Evolutionary conservation across 1,140 invertebrate species (phyloP).

Genomic region (Anastatus disparis): DNA sequence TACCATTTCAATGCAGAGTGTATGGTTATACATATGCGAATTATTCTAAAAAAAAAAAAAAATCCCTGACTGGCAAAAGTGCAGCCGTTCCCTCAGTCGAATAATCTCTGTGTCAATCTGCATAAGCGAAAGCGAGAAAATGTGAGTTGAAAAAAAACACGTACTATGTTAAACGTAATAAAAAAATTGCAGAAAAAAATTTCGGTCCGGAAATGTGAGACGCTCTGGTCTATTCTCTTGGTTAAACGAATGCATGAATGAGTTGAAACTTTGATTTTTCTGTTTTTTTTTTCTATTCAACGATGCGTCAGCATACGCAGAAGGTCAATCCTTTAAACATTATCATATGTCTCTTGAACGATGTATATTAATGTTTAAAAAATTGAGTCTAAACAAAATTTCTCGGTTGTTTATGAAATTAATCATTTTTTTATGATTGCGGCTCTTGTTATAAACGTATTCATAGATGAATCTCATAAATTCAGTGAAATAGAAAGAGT

Average conservation of each 20-base stretch:
- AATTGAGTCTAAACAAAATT: conserved; percentile 19
- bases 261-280: not conserved
- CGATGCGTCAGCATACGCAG: conserved; percentile 14
- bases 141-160: not conserved
- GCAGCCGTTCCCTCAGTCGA: conserved; percentile 37
- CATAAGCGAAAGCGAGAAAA: conserved; percentile 8
- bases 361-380: no score
- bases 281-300: no score
- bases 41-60: no score
- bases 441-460: not conserved
- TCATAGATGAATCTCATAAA: no score
- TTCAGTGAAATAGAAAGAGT: no score
- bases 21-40: not conserved
- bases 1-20: not conserved
- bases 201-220: conserved; percentile 31
- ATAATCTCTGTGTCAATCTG: conserved; percentile 37
- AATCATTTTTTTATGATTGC: not conserved
- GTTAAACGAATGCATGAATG: not conserved
- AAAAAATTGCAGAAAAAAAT: conserved; percentile 20
- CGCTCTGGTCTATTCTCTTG: no score
- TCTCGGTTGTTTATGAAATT: not conserved
- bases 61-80: conserved; percentile 37
- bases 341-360: conserved; percentile 1
- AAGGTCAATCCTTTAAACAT: conserved; percentile 16
- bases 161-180: not conserved